Evolutionary conservation across 1,140 invertebrate genomes (phyloP).

Genomic region (Leptopilina boulardi): DNA sequence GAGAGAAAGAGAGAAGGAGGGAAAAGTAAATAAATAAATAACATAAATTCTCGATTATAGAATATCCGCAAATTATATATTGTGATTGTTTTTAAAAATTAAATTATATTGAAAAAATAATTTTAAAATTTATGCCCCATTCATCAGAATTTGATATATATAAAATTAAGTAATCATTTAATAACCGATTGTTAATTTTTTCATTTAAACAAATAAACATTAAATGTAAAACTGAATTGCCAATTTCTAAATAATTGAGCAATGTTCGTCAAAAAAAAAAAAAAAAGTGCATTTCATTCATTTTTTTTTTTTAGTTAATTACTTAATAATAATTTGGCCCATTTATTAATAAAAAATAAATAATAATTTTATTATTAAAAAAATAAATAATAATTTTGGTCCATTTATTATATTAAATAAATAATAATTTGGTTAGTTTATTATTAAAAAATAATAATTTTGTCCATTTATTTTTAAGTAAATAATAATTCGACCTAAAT

Average conservation of each 20-base stretch:
- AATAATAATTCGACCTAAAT: too few relatives aligned
- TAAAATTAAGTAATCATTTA: conserved; percentile 3
- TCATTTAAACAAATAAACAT: neutral
- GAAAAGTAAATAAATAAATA: too few relatives aligned
- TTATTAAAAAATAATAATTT: too few relatives aligned
- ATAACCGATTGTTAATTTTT: neutral
- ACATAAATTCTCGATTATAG: neutral
- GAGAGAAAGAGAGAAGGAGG: neutral
- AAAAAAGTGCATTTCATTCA: neutral
- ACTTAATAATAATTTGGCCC: too few relatives aligned
- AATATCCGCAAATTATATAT: too few relatives aligned
- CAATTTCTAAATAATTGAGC: neutral
- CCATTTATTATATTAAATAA: too few relatives aligned
- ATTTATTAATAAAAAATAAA: too few relatives aligned
- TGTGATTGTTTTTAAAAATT: too few relatives aligned
- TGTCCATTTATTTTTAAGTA: too few relatives aligned
- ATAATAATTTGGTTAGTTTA: too few relatives aligned
- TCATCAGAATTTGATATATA: neutral
- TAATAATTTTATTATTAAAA: too few relatives aligned
- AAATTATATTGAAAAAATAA: neutral
- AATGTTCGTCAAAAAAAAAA: neutral
- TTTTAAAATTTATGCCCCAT: neutral
- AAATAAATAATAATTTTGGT: too few relatives aligned
- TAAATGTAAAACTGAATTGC: neutral
- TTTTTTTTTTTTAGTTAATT: neutral